These are phyloP conservation scores for Solenopsis fugax DNA, from an alignment of 1,140 invertebrate genomes.

Conservation along the genomic window DNA sequence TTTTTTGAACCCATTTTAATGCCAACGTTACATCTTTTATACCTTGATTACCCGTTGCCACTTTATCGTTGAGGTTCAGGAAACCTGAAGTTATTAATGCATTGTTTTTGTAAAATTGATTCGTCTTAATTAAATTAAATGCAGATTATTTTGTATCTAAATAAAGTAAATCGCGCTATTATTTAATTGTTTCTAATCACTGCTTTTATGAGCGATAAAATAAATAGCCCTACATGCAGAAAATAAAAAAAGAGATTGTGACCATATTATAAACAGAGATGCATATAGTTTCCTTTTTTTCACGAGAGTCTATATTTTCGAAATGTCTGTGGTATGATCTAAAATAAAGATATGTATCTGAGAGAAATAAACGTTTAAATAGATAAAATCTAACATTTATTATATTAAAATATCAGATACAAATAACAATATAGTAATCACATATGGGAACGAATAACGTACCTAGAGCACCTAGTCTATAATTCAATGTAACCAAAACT, in stretches of 20 bases:
- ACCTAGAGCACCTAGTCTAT: conserved; percentile 87
- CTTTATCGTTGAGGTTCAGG: too few species aligned
- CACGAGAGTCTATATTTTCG: too few species aligned
- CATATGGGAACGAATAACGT: not conserved
- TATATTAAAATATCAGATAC: not conserved
- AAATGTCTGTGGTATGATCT: too few species aligned
- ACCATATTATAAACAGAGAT: not conserved
- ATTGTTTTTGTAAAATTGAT: not conserved
- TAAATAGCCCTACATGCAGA: not conserved
- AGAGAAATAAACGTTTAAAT: too few species aligned
- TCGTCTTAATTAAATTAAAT: not conserved
- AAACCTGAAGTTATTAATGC: conserved; percentile 67
- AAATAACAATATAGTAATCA: not conserved
- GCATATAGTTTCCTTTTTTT: not conserved
- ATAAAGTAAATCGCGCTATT: not conserved
- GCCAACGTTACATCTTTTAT: too few species aligned
- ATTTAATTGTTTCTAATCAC: not conserved
- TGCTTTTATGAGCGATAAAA: not conserved
- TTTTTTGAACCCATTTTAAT: conserved; percentile 76
- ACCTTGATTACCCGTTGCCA: too few species aligned
- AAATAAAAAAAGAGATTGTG: not conserved
- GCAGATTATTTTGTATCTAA: not conserved
- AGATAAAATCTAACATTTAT: not conserved
- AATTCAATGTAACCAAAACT: conserved; percentile 88
- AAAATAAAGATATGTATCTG: too few species aligned